phyloP scores from a whole-genome alignment of 2,888 invertebrate species.

The Ornithoptera alexandrae region DNA sequence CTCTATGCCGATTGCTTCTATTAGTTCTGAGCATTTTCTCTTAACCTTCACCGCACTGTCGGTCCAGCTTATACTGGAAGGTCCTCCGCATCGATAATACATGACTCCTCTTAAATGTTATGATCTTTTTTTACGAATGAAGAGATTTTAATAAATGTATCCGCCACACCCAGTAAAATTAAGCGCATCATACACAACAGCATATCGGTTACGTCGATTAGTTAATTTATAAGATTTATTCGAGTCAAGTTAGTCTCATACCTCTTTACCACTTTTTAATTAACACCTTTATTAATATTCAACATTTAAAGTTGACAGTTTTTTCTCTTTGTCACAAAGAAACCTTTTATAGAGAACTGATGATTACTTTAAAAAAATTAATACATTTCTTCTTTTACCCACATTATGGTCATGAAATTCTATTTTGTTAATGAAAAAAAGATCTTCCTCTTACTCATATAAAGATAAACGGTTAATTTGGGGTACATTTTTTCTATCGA shows the following conservation, averaged over 20 bases:
- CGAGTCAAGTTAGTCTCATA: slow-evolving; percentile 11
- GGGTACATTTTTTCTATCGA: too few species aligned
- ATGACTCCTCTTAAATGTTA: neutral
- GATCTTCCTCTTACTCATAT: neutral
- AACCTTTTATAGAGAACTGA: neutral
- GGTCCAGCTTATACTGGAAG: too few species aligned
- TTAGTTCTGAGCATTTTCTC: too few species aligned
- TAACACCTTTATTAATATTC: slow-evolving; percentile 11
- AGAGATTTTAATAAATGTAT: slow-evolving; percentile 70
- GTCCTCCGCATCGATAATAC: neutral
- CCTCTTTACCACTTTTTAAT: slow-evolving; percentile 20
- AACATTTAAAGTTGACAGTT: neutral
- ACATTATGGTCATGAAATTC: neutral
- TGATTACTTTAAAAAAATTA: neutral
- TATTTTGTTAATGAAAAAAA: neutral
- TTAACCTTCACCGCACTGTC: too few species aligned
- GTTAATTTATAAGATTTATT: slow-evolving; percentile 17
- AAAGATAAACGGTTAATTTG: neutral
- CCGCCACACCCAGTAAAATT: slow-evolving; percentile 56
- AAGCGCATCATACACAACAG: slow-evolving; percentile 24
- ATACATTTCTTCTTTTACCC: neutral
- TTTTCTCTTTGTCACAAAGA: too few species aligned
- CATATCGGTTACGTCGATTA: slow-evolving; percentile 14
- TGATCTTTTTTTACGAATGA: slow-evolving; percentile 45
- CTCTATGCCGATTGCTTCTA: too few species aligned